Evolutionary conservation across 2,113 vertebrate genomes (phyloP), one percentile per base, ranked within the genome.

Genomic region (Sander lucioperca): DNA sequence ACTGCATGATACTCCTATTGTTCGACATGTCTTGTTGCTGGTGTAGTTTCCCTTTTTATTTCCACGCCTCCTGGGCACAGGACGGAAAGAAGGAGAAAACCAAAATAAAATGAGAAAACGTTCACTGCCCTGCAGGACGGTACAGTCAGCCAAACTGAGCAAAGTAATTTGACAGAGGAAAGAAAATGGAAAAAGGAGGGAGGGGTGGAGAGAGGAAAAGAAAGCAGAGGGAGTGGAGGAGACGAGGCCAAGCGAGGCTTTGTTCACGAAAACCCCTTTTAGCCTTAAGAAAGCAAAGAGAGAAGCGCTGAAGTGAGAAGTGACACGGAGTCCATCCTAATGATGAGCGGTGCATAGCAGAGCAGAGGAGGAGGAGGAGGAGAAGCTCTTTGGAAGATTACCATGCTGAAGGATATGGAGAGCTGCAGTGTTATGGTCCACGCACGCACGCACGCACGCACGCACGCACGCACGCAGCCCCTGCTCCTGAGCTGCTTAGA

Each of bases 271-370:
- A 5, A 16, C 66, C 80, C 65, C 74, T 25, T 65, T 72, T 73
- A 13, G 83, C 77, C 81, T 65, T 16, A 51, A 76, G 72, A 81
- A 53, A 86, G 87, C n/a, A 36, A 33, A 63, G 80, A 74, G 79
- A 83, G 74, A 61, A 64, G 73, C 43, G 62, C 76, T 86, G 58
- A 76, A 86, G 72, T 87, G 87, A 92, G 79, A 75, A 88, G 80
- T 80, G 89, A 91, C 87, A 92, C 14, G 1, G 65, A 81, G 68
- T 86, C 84, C 89, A 77, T 85, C 79, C 80, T 91, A 87, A 93
- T 86, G 92, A 91, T 75, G 88, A 88, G 82, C 6, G 39, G 66
- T 21, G 89, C 75, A 73, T 12, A 68, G 82, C 30, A 0, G 73
- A 59, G 65, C 53, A 51, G 84, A 65, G 74, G 74, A 66, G 80